Conservation (phyloP, 1,140 invertebrate species). For the Pristionchus pacificus region DNA sequence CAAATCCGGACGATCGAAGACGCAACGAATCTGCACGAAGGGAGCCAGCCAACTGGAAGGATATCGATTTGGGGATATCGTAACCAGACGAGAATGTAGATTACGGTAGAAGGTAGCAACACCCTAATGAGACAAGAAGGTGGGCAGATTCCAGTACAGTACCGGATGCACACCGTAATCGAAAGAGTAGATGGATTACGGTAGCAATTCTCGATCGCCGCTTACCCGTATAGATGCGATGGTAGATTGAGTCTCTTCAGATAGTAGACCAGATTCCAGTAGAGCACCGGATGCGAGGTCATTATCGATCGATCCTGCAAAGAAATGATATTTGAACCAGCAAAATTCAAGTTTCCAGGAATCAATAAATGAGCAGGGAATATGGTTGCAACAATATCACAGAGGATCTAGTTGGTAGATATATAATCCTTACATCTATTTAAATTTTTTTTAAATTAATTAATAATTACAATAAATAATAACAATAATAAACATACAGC, state of each 20-base stretch:
- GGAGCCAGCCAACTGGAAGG: conserved; percentile 42
- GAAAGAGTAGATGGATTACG: neutral
- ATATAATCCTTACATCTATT: no score
- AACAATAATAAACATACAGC: neutral
- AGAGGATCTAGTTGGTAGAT: no score
- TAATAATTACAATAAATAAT: neutral
- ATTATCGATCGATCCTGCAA: conserved; percentile 25
- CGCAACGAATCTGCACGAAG: conserved; percentile 49
- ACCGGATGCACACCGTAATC: neutral
- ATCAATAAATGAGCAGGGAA: no score
- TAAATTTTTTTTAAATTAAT: no score
- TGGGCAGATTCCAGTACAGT: neutral
- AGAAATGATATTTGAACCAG: no score
- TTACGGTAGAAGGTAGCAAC: no score
- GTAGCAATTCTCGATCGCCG: neutral
- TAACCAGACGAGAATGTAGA: no score
- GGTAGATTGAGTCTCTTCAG: conserved; percentile 51
- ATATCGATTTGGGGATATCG: neutral
- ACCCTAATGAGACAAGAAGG: no score
- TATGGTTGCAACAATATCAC: no score
- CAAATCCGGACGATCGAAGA: conserved; percentile 44
- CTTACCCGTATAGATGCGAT: conserved; percentile 40
- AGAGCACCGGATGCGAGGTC: conserved; percentile 48
- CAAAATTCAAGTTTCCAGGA: no score
- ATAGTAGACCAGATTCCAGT: conserved; percentile 56